phyloP scores from a whole-genome alignment of 92 coral and sea anemone species.

The Blastomussa wellsi region DNA sequence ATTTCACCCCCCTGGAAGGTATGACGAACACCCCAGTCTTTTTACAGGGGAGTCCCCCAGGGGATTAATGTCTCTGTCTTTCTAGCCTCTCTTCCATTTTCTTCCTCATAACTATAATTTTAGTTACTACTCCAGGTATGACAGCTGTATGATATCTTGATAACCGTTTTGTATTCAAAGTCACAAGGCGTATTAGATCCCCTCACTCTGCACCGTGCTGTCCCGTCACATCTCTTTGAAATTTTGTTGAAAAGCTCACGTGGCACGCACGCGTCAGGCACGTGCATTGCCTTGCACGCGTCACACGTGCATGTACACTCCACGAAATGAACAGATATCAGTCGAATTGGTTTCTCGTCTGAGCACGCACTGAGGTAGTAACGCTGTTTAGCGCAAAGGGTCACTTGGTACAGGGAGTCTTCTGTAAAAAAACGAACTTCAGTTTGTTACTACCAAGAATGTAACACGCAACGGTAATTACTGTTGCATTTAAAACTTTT shows the following conservation, averaged over 20 bases:
- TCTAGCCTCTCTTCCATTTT: background rate
- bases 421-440: background rate
- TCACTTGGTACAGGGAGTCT: background rate
- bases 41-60: too few relatives aligned
- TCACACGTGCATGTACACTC: slow-evolving; percentile 19
- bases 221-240: background rate
- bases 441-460: background rate
- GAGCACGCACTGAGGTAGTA: background rate
- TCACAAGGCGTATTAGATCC: background rate
- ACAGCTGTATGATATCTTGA: background rate
- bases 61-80: too few relatives aligned
- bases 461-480: too few relatives aligned
- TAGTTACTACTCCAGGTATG: background rate
- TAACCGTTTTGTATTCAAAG: background rate
- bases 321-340: background rate
- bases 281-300: background rate
- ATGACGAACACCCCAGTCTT: too few relatives aligned
- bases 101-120: background rate
- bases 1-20: too few relatives aligned
- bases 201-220: background rate
- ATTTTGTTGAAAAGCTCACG: background rate
- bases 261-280: slow-evolving; percentile 13
- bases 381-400: background rate
- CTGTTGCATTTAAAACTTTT: too few relatives aligned
- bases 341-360: background rate